These are phyloP conservation scores for Eunapius fragilis DNA, from an alignment of 37 sponge, comb jelly and placozoan species.

Conservation along the genomic window DNA sequence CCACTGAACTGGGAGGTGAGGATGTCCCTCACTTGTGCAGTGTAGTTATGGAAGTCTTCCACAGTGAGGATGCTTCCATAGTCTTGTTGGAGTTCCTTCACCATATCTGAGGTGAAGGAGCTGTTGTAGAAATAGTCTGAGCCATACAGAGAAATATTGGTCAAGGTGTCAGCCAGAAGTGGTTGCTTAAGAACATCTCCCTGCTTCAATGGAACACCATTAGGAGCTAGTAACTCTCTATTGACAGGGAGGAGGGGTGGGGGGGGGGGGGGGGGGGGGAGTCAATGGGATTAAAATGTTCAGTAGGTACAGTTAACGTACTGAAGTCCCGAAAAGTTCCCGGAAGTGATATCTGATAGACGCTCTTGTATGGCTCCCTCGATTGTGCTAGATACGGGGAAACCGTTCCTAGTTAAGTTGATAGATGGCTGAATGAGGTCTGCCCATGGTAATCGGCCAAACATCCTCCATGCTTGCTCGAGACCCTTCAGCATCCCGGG, in stretches of 20 bases:
- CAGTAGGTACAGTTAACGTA: slow-evolving; percentile 5
- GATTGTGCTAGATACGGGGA: slow-evolving; percentile 55
- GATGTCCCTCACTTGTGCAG: slow-evolving; percentile 30
- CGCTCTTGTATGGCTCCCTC: slow-evolving; percentile 54
- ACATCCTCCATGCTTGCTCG: slow-evolving; percentile 56
- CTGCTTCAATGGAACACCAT: slow-evolving; percentile 36
- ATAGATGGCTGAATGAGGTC: slow-evolving; percentile 78
- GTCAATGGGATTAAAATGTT: too few relatives aligned
- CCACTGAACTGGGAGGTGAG: slow-evolving; percentile 34
- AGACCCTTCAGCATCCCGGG: slow-evolving; percentile 84
- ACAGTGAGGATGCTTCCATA: slow-evolving; percentile 57
- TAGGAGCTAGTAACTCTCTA: slow-evolving; percentile 40
- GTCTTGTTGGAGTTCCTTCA: slow-evolving; percentile 59
- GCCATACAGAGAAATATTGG: slow-evolving; percentile 49
- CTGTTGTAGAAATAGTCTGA: slow-evolving; percentile 75
- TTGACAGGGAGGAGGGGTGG: too few relatives aligned
- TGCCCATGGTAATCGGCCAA: slow-evolving; percentile 67
- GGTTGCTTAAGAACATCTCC: slow-evolving; percentile 72
- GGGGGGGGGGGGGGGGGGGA: too few relatives aligned
- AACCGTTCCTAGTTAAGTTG: slow-evolving; percentile 72
- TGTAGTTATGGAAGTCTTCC: slow-evolving; percentile 72
- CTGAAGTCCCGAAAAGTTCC: slow-evolving; percentile 48
- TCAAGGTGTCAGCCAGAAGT: slow-evolving; percentile 70
- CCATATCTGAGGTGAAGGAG: slow-evolving; percentile 54
- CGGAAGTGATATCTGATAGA: slow-evolving; percentile 21